Evolutionary conservation across 2,797 vertebrate genomes (phyloP), one percentile per base, ranked within the genome.

Genomic region (Geotrypetes seraphini): DNA sequence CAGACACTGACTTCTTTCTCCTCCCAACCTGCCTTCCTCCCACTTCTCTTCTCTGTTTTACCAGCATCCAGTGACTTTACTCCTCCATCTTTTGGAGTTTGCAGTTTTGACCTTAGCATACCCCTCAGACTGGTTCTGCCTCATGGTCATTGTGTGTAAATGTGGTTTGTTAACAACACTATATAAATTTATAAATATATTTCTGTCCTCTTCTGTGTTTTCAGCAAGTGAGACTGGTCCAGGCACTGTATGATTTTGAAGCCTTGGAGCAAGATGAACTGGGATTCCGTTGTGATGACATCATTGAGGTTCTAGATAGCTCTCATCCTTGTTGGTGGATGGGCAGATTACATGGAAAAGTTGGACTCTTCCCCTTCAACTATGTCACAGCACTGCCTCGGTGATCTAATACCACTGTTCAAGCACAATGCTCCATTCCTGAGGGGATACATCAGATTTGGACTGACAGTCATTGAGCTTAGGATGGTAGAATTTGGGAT

Each of bases 341-440:
- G 10, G 95, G 95, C 17, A 72, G 70, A 9, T 79, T 94, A 48
- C 73, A 69, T 15, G 86, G 85, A 16, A 75, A 56, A 3, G 58
- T 63, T 3, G 95, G 95, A 30, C 83, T 97, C 47, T 96, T 98
- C 57, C 95, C 95, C 4, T 66, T 89, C 31, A 97, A 97, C 71
- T 97, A 97, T 0, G 91, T 89, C 4, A 49, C 44, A n/a, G n/a
- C n/a, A n/a, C n/a, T n/a, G n/a, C n/a, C n/a, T n/a, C n/a, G n/a
- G n/a, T n/a, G n/a, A n/a, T n/a, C n/a, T n/a, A n/a, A n/a, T n/a
- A n/a, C 30, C 33, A 5, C 17, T 1, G 19, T 21, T 17, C 6
- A 18, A 7, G 15, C 38, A 19, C 15, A 19, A 36, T 23, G 20
- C 19, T 38, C 16, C 2, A 8, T 15, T 13, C 7, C 10, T 7